Percentiles rank a stretch among this genome's conserved stretches.
Evolutionary conservation across 2,113 vertebrate genomes (phyloP).

Genomic region (Phasianus colchicus): DNA sequence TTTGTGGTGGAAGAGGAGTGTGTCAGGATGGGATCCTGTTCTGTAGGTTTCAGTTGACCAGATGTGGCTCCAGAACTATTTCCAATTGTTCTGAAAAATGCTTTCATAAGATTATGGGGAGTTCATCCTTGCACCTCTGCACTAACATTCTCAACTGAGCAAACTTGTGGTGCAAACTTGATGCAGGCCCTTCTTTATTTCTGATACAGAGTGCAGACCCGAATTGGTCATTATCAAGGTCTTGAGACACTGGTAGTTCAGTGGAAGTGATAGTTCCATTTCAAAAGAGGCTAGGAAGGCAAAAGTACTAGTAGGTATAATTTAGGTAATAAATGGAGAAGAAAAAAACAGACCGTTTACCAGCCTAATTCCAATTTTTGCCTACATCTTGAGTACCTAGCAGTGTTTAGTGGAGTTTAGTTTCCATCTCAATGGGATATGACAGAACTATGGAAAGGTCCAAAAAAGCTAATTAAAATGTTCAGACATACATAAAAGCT

Average conservation of each 20-base stretch:
- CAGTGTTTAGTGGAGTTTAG: neutral
- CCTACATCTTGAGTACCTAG: neutral
- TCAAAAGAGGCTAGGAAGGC: neutral
- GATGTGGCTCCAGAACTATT: neutral
- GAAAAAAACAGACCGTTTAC: neutral
- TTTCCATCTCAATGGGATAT: neutral
- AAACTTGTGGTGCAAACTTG: neutral
- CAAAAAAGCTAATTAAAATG: neutral
- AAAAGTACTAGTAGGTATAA: neutral
- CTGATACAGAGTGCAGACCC: neutral
- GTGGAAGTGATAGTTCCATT: neutral
- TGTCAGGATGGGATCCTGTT: accelerated
- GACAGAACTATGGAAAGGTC: neutral
- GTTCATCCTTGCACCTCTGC: neutral
- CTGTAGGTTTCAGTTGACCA: neutral
- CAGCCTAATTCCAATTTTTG: neutral
- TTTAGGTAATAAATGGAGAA: neutral
- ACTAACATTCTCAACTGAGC: accelerated
- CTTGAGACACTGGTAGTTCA: neutral
- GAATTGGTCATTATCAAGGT: neutral
- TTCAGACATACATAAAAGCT: neutral
- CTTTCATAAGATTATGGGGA: neutral
- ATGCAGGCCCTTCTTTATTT: neutral
- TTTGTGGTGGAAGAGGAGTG: neutral
- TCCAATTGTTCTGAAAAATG: neutral